Percentiles rank a stretch among this genome's conserved stretches.
Evolutionary conservation across 2,113 vertebrate genomes (phyloP).

Genomic region (Pluvialis apricaria): DNA sequence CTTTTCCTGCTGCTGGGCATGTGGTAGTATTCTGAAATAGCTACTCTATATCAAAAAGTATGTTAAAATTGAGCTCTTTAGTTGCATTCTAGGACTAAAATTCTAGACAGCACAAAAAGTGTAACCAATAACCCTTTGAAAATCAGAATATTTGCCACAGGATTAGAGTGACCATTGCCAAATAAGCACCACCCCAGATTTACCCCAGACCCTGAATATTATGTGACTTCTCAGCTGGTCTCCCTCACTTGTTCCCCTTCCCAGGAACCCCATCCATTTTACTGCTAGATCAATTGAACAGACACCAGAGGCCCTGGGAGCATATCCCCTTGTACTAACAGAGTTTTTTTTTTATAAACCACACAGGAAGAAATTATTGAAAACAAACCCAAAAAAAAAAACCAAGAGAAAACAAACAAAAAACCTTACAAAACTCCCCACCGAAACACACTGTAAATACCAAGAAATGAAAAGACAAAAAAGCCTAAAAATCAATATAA

Average conservation of each 20-base stretch:
- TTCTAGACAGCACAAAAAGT: neutral
- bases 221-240: neutral
- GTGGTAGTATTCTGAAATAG: neutral
- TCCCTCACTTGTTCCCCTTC: neutral
- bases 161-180: neutral
- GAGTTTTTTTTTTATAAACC: neutral
- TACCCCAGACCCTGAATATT: neutral
- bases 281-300: neutral
- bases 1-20: neutral
- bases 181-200: neutral
- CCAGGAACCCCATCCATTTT: neutral
- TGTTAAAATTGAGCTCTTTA: constrained; percentile 31
- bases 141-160: neutral
- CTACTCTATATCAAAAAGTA: neutral
- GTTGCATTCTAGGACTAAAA: constrained; percentile 17
- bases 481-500: neutral
- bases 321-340: neutral
- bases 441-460: neutral
- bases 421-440: neutral
- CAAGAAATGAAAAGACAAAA: neutral
- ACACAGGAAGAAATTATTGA: neutral
- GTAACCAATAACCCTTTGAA: neutral
- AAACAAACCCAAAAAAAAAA: neutral
- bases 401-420: neutral
- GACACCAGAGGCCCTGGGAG: neutral